Evolutionary conservation across 2,797 vertebrate genomes (phyloP).

Genomic region (Sandelia bainsii): DNA sequence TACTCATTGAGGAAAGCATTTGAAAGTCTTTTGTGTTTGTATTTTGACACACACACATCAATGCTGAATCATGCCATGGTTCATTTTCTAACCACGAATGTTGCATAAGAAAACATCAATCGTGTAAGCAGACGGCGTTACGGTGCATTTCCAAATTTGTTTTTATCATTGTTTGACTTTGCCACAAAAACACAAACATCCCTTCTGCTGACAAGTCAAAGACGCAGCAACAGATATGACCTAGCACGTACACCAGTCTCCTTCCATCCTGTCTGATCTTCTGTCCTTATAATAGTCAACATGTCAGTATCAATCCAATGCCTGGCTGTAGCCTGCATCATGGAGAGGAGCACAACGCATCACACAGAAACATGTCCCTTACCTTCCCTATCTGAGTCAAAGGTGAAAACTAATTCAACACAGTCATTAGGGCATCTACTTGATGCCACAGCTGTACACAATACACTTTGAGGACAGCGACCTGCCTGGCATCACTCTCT

Average conservation of each 20-base stretch:
- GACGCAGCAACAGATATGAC: constrained; percentile 10
- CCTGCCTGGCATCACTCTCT: constrained; percentile 42
- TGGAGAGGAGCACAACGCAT: constrained; percentile 3
- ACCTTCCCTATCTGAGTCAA: neutral
- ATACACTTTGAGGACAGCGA: constrained; percentile 40
- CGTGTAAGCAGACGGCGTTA: neutral
- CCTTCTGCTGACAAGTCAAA: constrained; percentile 1
- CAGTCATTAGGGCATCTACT: constrained; percentile 5
- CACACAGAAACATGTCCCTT: neutral
- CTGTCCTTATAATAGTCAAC: neutral
- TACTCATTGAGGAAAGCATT: neutral
- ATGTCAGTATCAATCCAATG: neutral
- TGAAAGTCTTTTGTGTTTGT: neutral
- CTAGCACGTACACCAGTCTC: neutral
- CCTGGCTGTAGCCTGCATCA: neutral
- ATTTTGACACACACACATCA: neutral
- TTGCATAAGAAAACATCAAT: constrained; percentile 10
- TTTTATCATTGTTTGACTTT: neutral
- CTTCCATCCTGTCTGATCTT: neutral
- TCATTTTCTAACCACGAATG: neutral
- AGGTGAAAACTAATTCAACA: constrained; percentile 41
- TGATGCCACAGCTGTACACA: constrained; percentile 30
- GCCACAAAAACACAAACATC: neutral
- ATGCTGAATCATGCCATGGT: neutral
- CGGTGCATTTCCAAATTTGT: neutral